Conservation (phyloP, 1,140 invertebrate genomes). For the Tachypleus tridentatus region DNA sequence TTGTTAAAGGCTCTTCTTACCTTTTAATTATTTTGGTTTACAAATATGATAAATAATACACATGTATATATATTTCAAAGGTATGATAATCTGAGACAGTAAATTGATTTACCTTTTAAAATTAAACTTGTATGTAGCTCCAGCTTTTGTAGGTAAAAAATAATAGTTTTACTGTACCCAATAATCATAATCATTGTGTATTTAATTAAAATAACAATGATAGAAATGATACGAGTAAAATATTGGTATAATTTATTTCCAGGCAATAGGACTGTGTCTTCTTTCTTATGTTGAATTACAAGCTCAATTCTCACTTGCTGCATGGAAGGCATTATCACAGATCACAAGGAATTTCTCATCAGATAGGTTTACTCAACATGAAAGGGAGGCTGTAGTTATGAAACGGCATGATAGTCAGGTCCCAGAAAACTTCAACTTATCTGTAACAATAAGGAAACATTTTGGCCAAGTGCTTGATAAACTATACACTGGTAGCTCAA, state of each 20-base stretch:
- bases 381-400: conserved; percentile 14
- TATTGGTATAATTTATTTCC: conserved; percentile 1
- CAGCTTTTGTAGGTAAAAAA: neutral
- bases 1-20: too few species aligned
- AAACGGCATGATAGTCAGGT: conserved; percentile 12
- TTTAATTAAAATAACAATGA: neutral
- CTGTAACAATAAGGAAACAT: conserved; percentile 19
- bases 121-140: neutral
- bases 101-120: neutral
- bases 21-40: too few species aligned
- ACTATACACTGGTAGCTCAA: conserved; percentile 8
- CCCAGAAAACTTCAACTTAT: conserved; percentile 11
- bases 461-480: conserved; percentile 19
- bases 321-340: conserved; percentile 21
- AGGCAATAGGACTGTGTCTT: conserved; percentile 20
- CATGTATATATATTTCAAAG: too few species aligned
- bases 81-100: too few species aligned
- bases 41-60: too few species aligned
- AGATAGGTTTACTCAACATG: conserved; percentile 14
- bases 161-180: neutral
- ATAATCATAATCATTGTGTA: neutral
- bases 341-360: conserved; percentile 16
- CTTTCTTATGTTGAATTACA: conserved; percentile 22
- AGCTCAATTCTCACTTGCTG: conserved; percentile 21
- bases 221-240: neutral